Evolutionary conservation across 2,113 vertebrate species (phyloP), one percentile per base, ranked within the genome.

Genomic region (Macquaria australasica): DNA sequence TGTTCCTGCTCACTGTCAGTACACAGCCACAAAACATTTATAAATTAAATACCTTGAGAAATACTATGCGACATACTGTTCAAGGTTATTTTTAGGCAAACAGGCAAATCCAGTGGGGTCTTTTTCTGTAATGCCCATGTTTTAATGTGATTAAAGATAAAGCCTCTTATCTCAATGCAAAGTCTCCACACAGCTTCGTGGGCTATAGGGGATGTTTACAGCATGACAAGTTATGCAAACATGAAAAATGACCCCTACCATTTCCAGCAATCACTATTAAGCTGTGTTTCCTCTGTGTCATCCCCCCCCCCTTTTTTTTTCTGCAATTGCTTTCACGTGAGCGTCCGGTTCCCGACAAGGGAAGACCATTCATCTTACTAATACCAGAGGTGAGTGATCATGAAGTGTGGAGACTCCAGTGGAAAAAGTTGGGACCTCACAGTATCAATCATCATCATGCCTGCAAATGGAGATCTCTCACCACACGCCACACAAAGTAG

Each of bases 391-490:
- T 90, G 85, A 90, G 64, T 78, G 87, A 91, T 93, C 86, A 89
- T 80, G 63, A 86, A 72, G 82, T 79, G 77, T 85, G 89, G 81
- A 85, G 88, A 88, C 90, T 86, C 73, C 51, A 31, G 71, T 67
- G 74, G 45, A 72, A 91, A 85, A 86, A 84, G 79, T 87, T 68
- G 28, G 84, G 77, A 56, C 83, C 68, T 81, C 84, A 81, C 39
- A 25, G 12, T 86, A 94, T 95, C 86, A 91, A 93, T 96, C 93
- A 94, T 90, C 85, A 82, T 87, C 84, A 64, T 53, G 37, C 62
- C 66, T 20, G 70, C 37, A 85, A 91, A 93, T 92, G 68, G 87
- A 83, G 74, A 89, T 77, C 67, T 92, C 88, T 90, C 82, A 74
- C 91, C 88, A 77, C 72, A 25, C 53, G 23, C 55, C 72, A 51